These are phyloP conservation scores for Molossus molossus DNA, from an alignment of 2,797 vertebrate genomes.

Conservation along the genomic window DNA sequence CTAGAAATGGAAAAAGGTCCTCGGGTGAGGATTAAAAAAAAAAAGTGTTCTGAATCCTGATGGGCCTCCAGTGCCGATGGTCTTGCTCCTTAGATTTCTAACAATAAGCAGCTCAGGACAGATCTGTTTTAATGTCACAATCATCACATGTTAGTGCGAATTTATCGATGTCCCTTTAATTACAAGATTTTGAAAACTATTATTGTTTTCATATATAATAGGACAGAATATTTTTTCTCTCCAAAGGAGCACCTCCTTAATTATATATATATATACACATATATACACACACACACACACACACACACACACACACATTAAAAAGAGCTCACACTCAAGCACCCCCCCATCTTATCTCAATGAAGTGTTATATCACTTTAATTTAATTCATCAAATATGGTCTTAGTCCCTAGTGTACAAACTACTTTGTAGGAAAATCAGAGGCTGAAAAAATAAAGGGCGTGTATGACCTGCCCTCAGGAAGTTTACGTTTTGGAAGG, in stretches of 20 bases:
- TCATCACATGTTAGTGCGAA: not conserved
- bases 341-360: not conserved
- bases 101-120: not conserved
- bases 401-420: not conserved
- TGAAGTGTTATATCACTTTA: not conserved
- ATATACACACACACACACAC: slow-evolving; percentile 2
- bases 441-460: not conserved
- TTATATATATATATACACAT: not conserved
- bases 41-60: not conserved
- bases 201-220: slow-evolving; percentile 5
- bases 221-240: slow-evolving; percentile 16
- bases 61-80: not conserved
- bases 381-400: not conserved
- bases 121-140: not conserved
- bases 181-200: slow-evolving; percentile 30
- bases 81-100: slow-evolving; percentile 5
- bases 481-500: slow-evolving; percentile 29
- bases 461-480: not conserved
- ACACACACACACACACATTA: not conserved
- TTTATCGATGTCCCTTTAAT: not conserved
- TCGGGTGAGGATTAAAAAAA: too few relatives aligned
- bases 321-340: not conserved
- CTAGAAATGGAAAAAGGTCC: too few relatives aligned
- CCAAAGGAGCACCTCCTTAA: not conserved
- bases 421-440: not conserved